Evolutionary conservation across 2,113 vertebrate genomes (phyloP).

Genomic region (Crotalus helleri): DNA sequence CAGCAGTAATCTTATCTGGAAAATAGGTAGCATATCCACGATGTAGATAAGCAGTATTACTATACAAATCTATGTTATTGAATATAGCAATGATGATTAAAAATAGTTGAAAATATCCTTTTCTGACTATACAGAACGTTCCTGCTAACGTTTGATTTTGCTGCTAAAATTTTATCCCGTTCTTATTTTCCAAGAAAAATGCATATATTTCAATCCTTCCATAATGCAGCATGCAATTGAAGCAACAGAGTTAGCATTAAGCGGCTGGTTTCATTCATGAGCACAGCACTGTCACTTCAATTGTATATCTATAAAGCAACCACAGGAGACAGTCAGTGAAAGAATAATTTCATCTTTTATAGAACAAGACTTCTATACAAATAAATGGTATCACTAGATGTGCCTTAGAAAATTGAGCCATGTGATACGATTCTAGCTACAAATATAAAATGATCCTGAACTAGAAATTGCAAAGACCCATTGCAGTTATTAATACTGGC

Average conservation of each 20-base stretch:
- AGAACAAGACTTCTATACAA: background rate
- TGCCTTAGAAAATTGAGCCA: constrained; percentile 5
- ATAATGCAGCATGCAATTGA: background rate
- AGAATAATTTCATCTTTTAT: background rate
- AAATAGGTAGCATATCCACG: background rate
- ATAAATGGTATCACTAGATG: constrained; percentile 1
- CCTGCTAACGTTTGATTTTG: constrained; percentile 8
- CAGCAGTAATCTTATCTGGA: background rate
- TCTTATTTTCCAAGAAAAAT: constrained; percentile 18
- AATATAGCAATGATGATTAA: background rate
- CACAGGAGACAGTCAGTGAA: background rate
- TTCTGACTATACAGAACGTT: background rate
- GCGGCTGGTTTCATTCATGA: background rate
- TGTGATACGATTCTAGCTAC: background rate
- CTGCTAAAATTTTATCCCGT: constrained; percentile 6
- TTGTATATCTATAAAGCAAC: background rate
- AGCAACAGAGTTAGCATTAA: background rate
- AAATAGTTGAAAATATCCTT: background rate
- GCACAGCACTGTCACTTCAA: background rate
- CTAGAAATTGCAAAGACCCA: constrained; percentile 13
- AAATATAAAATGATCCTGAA: constrained; percentile 29
- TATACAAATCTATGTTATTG: background rate
- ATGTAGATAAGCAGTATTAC: background rate
- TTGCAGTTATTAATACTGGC: constrained; percentile 13
- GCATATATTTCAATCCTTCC: background rate